phyloP scores from a whole-genome alignment of 2,113 vertebrate genomes.

The Noctilio leporinus region DNA sequence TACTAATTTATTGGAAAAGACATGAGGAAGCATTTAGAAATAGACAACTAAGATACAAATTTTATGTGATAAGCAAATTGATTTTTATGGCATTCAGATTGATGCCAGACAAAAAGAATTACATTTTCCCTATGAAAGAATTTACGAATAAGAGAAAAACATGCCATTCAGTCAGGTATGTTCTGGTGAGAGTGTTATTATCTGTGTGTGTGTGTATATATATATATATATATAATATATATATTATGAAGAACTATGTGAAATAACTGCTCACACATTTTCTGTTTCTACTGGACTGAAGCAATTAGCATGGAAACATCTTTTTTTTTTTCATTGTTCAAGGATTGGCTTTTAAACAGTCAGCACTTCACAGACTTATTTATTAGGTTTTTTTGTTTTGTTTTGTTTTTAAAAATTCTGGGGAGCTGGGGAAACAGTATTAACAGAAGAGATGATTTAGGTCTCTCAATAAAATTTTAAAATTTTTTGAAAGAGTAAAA shows the following conservation, averaged over 20 bases:
- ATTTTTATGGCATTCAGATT: neutral
- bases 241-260: neutral
- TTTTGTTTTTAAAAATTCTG: neutral
- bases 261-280: neutral
- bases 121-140: neutral
- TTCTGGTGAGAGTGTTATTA: neutral
- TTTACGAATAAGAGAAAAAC: conserved; percentile 2
- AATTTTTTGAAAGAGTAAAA: neutral
- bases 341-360: neutral
- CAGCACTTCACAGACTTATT: neutral
- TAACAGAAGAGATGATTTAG: neutral
- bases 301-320: neutral
- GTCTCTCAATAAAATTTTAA: neutral
- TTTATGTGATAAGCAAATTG: neutral
- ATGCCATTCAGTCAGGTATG: neutral
- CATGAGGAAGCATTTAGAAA: neutral
- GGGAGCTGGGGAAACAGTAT: neutral
- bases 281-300: neutral
- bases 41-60: neutral
- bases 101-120: conserved; percentile 1
- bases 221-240: too few species aligned
- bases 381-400: neutral
- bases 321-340: neutral
- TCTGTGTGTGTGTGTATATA: too few species aligned
- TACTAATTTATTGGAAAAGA: neutral